These are phyloP conservation scores for Gadopsis marmoratus DNA, from an alignment of 2,797 vertebrate genomes.

Conservation along the genomic window DNA sequence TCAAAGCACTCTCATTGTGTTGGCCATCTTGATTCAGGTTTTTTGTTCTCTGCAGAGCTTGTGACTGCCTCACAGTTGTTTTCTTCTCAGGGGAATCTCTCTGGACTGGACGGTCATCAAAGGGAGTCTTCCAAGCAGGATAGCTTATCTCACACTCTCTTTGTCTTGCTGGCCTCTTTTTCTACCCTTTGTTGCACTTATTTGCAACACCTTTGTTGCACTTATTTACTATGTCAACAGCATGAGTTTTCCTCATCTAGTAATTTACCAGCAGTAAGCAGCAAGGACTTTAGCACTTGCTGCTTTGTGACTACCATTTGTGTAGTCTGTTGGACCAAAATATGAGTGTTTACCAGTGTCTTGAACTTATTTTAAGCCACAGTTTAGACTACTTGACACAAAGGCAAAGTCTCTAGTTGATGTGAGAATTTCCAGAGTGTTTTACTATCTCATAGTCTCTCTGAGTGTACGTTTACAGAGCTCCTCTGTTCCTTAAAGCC, in stretches of 20 bases:
- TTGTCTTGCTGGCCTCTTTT: conserved; percentile 48
- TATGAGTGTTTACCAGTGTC: conserved; percentile 24
- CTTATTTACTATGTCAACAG: conserved; percentile 35
- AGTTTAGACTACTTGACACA: conserved; percentile 53
- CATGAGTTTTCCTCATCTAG: conserved; percentile 16
- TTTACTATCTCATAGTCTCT: conserved; percentile 57
- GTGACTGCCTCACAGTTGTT: conserved; percentile 74
- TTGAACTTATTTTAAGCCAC: conserved; percentile 46
- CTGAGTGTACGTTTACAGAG: conserved; percentile 70
- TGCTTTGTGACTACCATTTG: conserved; percentile 28
- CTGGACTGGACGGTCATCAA: conserved; percentile 61
- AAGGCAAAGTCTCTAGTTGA: conserved; percentile 39
- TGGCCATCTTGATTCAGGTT: conserved; percentile 72
- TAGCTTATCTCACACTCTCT: conserved; percentile 51
- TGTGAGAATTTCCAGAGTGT: conserved; percentile 50
- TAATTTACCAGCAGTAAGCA: conserved; percentile 27
- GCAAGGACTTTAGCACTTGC: conserved; percentile 11
- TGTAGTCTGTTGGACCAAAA: conserved; percentile 36
- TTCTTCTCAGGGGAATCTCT: conserved; percentile 68
- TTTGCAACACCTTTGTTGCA: no score
- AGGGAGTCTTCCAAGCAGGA: conserved; percentile 52
- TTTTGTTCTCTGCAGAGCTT: conserved; percentile 69
- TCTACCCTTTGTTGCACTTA: conserved; percentile 32
- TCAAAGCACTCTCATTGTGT: conserved; percentile 81
- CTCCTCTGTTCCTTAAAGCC: conserved; percentile 70